Base-by-base conservation (phyloP, 2,888 invertebrate genomes). In the Chymomyza caudatula region DNA sequence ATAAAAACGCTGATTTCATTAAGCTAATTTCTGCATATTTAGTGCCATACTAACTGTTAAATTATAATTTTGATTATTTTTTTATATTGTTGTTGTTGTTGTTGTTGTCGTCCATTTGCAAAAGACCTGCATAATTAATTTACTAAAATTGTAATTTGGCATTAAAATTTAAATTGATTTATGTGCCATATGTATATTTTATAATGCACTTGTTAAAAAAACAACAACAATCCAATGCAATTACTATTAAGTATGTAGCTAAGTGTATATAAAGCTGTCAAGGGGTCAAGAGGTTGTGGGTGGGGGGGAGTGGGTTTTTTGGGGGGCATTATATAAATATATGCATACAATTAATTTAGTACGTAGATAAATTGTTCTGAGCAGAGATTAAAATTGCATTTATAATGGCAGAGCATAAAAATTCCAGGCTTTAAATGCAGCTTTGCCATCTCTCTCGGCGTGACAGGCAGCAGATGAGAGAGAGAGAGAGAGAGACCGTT, bases 51-150 rank as follows among this genome's bases (percentile, higher is more conserved):
- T 37, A 37, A 37, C 11, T 37, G 29, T 37, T 37, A 37, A 37
- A 37, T 37, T 37, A 37, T 37, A 37, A 37, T 11, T 37, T 37
- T 37, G 29, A 37, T 37, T 37, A 37, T 37, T 37, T 37, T 11
- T 37, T 11, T 2, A 37, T 37, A 37, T 37, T 2, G 8, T 11
- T 37, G 11, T 37, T 37, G 29, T 29, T 29, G 29, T 11, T 37
- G 29, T 1, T 11, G 3, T 37, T 37, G 11, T 37, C 8, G 11
- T 37, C 2, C 29, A 37, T 37, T 37, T 37, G 29, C 29, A 37
- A 37, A 37, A 37, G 29, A 29, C 60, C 59, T 61, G 57, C 78
- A 76, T 78, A 84, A 75, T 84, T 81, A 73, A 78, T 84, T 69
- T 52, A 25, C 60, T 29, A 63, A 60, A 69, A 63, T 47, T 63